These are phyloP conservation scores for Psophia crepitans DNA, from an alignment of 2,113 vertebrate species.

Conservation along the genomic window DNA sequence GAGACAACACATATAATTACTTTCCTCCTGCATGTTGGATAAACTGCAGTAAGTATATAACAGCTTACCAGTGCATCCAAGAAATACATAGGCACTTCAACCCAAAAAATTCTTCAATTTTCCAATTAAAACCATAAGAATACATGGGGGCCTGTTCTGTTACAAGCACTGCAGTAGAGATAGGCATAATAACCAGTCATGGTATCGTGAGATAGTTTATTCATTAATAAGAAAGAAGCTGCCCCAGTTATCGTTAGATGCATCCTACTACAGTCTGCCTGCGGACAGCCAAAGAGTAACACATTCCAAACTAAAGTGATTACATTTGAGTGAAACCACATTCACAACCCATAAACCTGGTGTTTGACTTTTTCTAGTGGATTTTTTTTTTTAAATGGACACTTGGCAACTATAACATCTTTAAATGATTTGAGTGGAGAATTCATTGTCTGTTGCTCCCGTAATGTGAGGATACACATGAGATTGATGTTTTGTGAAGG, in stretches of 20 bases:
- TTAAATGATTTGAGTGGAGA: background rate
- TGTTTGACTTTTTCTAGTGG: background rate
- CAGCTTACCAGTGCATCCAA: background rate
- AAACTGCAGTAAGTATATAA: background rate
- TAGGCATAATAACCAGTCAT: background rate
- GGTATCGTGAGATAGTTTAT: background rate
- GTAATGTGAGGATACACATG: background rate
- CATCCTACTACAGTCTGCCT: background rate
- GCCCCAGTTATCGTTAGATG: background rate
- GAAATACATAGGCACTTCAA: background rate
- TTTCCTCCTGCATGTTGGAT: background rate
- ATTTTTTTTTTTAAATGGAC: background rate
- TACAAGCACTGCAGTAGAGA: background rate
- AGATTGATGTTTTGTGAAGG: constrained; percentile 28
- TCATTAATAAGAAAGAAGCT: background rate
- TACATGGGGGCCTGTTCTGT: background rate
- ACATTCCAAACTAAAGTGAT: background rate
- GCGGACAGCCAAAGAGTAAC: background rate
- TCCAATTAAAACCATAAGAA: background rate
- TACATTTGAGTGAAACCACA: background rate
- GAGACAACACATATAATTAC: background rate
- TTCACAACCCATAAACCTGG: background rate
- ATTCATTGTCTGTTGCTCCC: background rate
- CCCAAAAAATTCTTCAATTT: background rate
- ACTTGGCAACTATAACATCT: background rate